Base-by-base conservation (phyloP, 2,797 vertebrate species). In the Acestrorhynchus altus region DNA sequence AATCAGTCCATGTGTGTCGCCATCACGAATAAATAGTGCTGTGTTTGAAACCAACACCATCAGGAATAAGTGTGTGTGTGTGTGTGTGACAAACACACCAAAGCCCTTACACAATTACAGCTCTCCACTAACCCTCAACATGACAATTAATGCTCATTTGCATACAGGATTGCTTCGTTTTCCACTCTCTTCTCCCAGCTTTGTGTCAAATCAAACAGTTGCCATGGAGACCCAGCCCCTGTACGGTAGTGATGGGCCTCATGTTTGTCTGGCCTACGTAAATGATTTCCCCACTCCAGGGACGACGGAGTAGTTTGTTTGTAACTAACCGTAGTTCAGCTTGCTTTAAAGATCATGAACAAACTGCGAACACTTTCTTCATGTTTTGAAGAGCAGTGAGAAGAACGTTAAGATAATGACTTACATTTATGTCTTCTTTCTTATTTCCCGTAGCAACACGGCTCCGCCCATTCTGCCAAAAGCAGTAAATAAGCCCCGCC, bases 131-230 rank as follows among this genome's bases (percentile, higher is more conserved):
- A 54, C 83, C 54, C 79, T 81, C 74, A 51, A 65, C 80, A 67
- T 71, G 15, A 76, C 74, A 89, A 89, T 90, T 89, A 89, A 81
- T 78, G 70, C 59, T 82, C 52, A 87, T 84, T 81, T 83, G 78
- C 82, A 83, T 84, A 78, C 72, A 70, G 79, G 61, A 85, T 84
- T 80, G 74, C 69, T 64, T 72, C 74, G 72, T 83, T 83, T 81
- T 63, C 26, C 47, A 75, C 68, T 44, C 69, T 2, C 67, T 86
- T 81, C 65, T 70, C 63, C 82, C 63, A 39, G 61, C 35, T 26
- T 74, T 57, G 74, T 81, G 72, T 76, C 79, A 78, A 79, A 80
- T 77, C 74, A 75, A 79, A 70, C 12, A 5, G 75, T 90, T 74
- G 44, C 82, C 79, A 80, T 89, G 83, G 90, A 83, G 82, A 90